These are phyloP conservation scores for Monodelphis domestica DNA, from an alignment of 2,797 vertebrate species.

Conservation along the genomic window DNA sequence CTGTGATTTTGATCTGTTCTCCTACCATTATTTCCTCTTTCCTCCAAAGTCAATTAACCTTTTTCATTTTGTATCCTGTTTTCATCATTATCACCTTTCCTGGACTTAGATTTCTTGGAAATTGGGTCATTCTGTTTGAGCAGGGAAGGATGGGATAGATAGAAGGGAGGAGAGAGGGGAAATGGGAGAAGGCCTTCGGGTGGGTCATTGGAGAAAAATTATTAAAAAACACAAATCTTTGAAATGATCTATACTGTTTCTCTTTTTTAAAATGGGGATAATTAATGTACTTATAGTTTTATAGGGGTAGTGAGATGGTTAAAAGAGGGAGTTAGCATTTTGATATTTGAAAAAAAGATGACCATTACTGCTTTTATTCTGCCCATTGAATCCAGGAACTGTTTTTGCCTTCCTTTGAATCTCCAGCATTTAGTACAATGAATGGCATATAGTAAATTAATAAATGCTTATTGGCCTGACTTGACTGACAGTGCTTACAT, in stretches of 20 bases:
- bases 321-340: background rate
- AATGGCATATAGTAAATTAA: background rate
- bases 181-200: background rate
- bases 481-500: background rate
- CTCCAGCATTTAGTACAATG: background rate
- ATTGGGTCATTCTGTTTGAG: background rate
- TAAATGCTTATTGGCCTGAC: background rate
- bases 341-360: background rate
- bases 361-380: background rate
- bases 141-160: too few relatives aligned
- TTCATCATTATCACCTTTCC: conserved; percentile 37
- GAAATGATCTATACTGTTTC: background rate
- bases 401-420: background rate
- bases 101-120: conserved; percentile 19
- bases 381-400: background rate
- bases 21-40: background rate
- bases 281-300: background rate
- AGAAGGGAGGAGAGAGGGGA: background rate
- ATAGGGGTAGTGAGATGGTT: background rate
- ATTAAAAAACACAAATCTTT: background rate
- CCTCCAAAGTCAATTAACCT: background rate
- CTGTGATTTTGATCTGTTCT: conserved; percentile 22
- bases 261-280: conserved; percentile 33
- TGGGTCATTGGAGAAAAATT: background rate
- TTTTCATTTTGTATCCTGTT: background rate